Evolutionary conservation across 2,113 vertebrate genomes (phyloP).

Genomic region (Montifringilla adamsi): DNA sequence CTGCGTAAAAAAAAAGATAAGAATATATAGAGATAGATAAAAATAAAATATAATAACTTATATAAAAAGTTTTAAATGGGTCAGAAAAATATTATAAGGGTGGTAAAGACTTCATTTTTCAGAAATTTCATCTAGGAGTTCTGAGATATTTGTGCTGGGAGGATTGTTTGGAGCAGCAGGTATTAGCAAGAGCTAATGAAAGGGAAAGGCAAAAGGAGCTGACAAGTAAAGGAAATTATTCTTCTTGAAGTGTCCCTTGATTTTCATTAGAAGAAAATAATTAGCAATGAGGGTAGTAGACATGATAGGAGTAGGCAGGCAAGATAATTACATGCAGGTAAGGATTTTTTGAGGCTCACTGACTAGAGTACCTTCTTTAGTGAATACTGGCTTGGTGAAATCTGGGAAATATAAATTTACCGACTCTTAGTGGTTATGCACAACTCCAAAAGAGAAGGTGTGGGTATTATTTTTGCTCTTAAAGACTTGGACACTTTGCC

Average conservation of each 20-base stretch:
- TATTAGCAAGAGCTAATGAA: not conserved
- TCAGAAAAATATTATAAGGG: not conserved
- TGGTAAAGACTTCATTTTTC: not conserved
- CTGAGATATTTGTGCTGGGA: not conserved
- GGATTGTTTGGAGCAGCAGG: not conserved
- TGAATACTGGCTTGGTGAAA: not conserved
- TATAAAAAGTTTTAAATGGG: not conserved
- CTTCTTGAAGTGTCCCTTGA: not conserved
- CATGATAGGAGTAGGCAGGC: not conserved
- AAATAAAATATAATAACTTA: not conserved
- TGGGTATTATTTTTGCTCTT: not conserved
- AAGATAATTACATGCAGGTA: not conserved
- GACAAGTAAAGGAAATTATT: not conserved
- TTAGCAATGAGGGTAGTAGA: not conserved
- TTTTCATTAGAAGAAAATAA: slow-evolving; percentile 8
- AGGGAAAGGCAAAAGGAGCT: not conserved
- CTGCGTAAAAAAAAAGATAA: not conserved
- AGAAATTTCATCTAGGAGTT: not conserved
- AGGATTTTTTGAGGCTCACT: not conserved
- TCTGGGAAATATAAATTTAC: not conserved
- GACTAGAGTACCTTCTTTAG: not conserved
- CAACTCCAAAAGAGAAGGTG: not conserved
- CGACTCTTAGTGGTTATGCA: not conserved
- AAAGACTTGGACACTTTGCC: not conserved
- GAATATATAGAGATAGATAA: not conserved